A percentile compares a stretch with the other conserved stretches of the same genome.
These are phyloP conservation scores for Periplaneta americana DNA, from an alignment of 1,140 invertebrate species.

Conservation along the genomic window DNA sequence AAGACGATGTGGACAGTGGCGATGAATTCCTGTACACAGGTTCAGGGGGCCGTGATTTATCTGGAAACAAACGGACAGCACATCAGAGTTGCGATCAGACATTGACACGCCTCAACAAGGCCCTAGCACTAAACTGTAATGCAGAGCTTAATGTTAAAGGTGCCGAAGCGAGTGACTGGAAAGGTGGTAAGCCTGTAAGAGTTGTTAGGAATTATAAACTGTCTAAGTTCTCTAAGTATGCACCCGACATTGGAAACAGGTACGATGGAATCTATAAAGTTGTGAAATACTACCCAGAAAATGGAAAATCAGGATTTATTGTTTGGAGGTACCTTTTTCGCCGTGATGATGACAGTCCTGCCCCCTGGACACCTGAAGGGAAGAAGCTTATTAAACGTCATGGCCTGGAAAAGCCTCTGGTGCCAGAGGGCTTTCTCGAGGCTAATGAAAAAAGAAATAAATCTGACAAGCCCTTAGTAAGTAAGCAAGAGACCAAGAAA, in stretches of 20 bases:
- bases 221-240: conserved; percentile 68
- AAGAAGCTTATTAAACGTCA: conserved; percentile 43
- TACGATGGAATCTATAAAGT: conserved; percentile 78
- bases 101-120: conserved; percentile 73
- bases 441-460: conserved; percentile 42
- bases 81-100: conserved; percentile 77
- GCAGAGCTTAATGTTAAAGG: conserved; percentile 59
- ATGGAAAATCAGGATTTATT: conserved; percentile 69
- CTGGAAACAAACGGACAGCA: conserved; percentile 76
- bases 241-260: conserved; percentile 66
- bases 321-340: conserved; percentile 78
- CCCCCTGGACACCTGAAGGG: conserved; percentile 75
- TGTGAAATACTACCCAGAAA: conserved; percentile 78
- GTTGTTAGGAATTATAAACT: conserved; percentile 76
- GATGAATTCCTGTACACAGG: conserved; percentile 81
- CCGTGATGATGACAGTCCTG: conserved; percentile 71
- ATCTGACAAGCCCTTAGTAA: conserved; percentile 21
- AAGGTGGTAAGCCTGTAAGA: conserved; percentile 66
- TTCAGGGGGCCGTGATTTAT: conserved; percentile 74
- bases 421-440: conserved; percentile 70
- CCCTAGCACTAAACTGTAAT: conserved; percentile 73
- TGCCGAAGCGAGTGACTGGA: conserved; percentile 67
- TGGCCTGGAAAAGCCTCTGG: conserved; percentile 40
- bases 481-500: conserved; percentile 30
- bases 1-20: conserved; percentile 81